Evolutionary conservation across 1,140 invertebrate genomes (phyloP).

Genomic region (Ceratosolen solmsi): DNA sequence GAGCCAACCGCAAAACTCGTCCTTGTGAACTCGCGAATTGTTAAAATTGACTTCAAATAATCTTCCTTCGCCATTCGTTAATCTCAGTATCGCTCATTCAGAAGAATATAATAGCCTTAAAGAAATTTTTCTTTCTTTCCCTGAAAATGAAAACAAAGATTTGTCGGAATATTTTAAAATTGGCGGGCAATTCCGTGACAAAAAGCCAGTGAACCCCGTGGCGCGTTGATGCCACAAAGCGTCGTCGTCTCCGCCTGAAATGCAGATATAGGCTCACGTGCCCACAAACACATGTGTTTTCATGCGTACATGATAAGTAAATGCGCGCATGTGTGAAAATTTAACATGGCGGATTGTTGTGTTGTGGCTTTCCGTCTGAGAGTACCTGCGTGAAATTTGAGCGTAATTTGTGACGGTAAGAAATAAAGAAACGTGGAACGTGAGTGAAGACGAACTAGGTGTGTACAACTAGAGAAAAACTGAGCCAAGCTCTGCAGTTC

Average conservation of each 20-base stretch:
- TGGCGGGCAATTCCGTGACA: slow-evolving; percentile 63
- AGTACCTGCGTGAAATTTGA: slow-evolving; percentile 1
- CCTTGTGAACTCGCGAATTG: background rate
- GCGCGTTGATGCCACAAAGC: slow-evolving; percentile 56
- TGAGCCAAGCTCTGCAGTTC: background rate
- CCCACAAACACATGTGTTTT: no score
- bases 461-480: background rate
- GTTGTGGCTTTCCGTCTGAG: slow-evolving; percentile 72
- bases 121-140: background rate
- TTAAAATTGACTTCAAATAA: background rate
- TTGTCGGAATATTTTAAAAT: slow-evolving; percentile 57
- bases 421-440: slow-evolving; percentile 27
- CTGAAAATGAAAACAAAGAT: background rate
- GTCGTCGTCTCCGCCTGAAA: background rate
- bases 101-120: background rate
- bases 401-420: slow-evolving; percentile 43
- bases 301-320: background rate
- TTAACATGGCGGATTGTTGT: slow-evolving; percentile 74
- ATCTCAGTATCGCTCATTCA: no score
- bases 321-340: slow-evolving; percentile 61
- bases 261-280: no score
- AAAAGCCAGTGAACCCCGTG: slow-evolving; percentile 66
- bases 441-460: no score
- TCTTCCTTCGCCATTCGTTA: no score
- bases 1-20: background rate